Percentiles rank a stretch among this genome's conserved stretches.
phyloP scores from a whole-genome alignment of 2,797 vertebrate genomes.

The Sebastiscus tertius region DNA sequence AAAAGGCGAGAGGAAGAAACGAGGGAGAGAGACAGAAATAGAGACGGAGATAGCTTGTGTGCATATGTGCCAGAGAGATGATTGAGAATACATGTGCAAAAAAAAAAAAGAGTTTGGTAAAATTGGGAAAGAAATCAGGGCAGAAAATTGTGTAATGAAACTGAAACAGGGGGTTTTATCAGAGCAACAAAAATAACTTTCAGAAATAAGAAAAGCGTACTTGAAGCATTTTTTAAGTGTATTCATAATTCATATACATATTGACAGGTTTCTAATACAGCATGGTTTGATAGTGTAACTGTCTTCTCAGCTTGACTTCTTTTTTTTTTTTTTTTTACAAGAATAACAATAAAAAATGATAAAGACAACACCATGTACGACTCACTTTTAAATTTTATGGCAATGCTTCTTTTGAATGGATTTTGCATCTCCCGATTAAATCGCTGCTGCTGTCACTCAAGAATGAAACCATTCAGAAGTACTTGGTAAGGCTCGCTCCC shows the following conservation, averaged over 20 bases:
- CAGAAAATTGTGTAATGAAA: not conserved
- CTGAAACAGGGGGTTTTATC: not conserved
- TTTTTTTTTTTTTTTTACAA: conserved; percentile 80
- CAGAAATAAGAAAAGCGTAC: conserved; percentile 54
- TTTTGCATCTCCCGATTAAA: conserved; percentile 69
- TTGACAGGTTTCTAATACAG: conserved; percentile 86
- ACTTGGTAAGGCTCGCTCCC: conserved; percentile 61
- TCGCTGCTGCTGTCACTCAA: conserved; percentile 36
- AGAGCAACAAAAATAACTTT: conserved; percentile 17
- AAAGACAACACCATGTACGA: conserved; percentile 83
- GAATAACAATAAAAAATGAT: conserved; percentile 86
- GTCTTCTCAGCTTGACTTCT: conserved; percentile 69
- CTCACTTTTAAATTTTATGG: conserved; percentile 79
- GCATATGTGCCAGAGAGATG: not conserved
- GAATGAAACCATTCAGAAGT: conserved; percentile 55
- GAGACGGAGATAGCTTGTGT: not conserved
- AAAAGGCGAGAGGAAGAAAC: not conserved
- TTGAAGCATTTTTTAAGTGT: conserved; percentile 82
- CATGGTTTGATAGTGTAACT: conserved; percentile 84
- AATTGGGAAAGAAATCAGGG: not conserved
- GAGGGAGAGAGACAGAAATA: not conserved
- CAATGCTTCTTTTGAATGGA: conserved; percentile 77
- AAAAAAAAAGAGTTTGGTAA: not conserved
- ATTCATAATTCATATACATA: conserved; percentile 89
- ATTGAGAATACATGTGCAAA: not conserved